phyloP scores from a whole-genome alignment of 1,140 invertebrate species.

The Zaprionus vittiger region DNA sequence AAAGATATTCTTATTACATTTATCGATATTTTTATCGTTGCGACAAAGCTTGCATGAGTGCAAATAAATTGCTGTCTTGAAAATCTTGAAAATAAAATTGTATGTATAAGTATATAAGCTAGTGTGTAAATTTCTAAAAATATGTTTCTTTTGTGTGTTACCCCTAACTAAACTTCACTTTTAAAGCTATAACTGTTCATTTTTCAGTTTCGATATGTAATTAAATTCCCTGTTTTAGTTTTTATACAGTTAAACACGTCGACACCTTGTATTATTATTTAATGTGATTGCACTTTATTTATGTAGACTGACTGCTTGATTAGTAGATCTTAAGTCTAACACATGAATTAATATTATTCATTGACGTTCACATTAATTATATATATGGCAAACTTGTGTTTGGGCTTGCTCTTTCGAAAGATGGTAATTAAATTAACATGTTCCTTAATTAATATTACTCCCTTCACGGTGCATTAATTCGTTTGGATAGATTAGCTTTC shows the following conservation, averaged over 20 bases:
- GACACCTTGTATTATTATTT: constrained; percentile 2
- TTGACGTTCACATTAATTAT: constrained; percentile 45
- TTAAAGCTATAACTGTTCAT: not conserved
- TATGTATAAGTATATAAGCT: not conserved
- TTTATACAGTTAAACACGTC: too few relatives aligned
- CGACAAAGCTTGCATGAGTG: not conserved
- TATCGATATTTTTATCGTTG: not conserved
- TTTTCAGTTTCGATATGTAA: not conserved
- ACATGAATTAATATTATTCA: constrained; percentile 31
- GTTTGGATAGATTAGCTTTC: constrained; percentile 56
- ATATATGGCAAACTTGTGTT: constrained; percentile 22
- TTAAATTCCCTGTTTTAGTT: too few relatives aligned
- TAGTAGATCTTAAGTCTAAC: constrained; percentile 63
- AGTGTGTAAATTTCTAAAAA: not conserved
- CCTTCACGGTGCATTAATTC: constrained; percentile 3
- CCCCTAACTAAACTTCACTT: not conserved
- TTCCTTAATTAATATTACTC: constrained; percentile 17
- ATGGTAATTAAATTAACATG: constrained; percentile 60
- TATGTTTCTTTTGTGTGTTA: not conserved
- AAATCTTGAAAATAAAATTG: not conserved
- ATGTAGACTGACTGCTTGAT: constrained; percentile 62
- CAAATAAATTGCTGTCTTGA: not conserved
- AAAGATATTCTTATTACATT: too few relatives aligned
- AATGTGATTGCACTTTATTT: constrained; percentile 76
- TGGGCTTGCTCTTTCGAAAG: constrained; percentile 19